Conservation (phyloP, 2,797 vertebrate species). For the Lepilemur septentrionalis region DNA sequence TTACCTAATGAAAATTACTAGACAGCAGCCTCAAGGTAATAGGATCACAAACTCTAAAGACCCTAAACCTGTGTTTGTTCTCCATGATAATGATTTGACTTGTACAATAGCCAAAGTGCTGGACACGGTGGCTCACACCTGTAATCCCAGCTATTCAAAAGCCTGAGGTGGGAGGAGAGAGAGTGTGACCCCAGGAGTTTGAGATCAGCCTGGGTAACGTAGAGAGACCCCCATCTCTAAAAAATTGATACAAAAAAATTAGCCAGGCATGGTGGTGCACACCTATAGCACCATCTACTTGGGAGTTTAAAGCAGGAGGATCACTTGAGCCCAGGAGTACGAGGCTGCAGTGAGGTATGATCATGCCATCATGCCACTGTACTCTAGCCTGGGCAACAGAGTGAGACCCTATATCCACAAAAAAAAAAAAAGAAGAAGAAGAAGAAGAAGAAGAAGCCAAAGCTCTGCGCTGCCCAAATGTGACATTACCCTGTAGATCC, state of each 20-base stretch:
- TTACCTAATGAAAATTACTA: slow-evolving; percentile 30
- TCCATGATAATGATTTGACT: slow-evolving; percentile 8
- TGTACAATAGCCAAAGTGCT: not conserved
- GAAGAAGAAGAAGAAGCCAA: not conserved
- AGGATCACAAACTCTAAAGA: not conserved
- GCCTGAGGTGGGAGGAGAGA: not conserved
- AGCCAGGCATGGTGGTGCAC: not conserved
- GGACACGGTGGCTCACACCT: not conserved
- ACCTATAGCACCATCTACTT: not conserved
- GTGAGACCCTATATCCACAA: too few species aligned
- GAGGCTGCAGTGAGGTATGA: not conserved
- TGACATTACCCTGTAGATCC: slow-evolving; percentile 42
- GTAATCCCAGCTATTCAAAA: not conserved
- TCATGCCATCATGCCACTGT: not conserved
- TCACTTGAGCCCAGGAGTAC: not conserved
- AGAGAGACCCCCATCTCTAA: not conserved
- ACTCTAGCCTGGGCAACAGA: too few species aligned
- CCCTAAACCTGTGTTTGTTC: fast-evolving
- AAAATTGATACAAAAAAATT: not conserved
- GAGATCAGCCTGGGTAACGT: too few species aligned
- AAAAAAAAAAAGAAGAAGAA: too few species aligned
- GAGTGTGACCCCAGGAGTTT: too few species aligned
- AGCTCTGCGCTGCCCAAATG: not conserved
- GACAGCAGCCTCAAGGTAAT: slow-evolving; percentile 24
- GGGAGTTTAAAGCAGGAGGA: not conserved